These are phyloP conservation scores for Heliconius ismenius DNA, from an alignment of 2,888 invertebrate genomes.

Conservation along the genomic window DNA sequence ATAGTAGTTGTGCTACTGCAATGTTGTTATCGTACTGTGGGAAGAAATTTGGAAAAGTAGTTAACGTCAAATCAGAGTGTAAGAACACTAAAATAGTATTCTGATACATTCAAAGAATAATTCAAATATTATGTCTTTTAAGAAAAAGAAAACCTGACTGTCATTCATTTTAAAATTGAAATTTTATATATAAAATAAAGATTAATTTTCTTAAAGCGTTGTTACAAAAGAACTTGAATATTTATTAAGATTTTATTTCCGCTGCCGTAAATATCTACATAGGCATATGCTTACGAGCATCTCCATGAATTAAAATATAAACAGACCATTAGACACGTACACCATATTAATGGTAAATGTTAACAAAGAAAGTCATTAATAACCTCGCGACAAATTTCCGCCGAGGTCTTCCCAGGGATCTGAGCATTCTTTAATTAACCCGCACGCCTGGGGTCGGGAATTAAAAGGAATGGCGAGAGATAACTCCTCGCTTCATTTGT, in stretches of 20 bases:
- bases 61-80: not conserved
- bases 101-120: not conserved
- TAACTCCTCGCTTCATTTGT: conserved; percentile 66
- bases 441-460: conserved; percentile 61
- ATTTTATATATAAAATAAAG: not conserved
- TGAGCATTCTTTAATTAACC: conserved; percentile 70
- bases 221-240: not conserved
- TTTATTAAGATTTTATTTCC: not conserved
- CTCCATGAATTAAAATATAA: conserved; percentile 7
- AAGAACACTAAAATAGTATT: not conserved
- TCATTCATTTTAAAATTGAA: not conserved
- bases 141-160: not conserved
- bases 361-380: conserved; percentile 49
- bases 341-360: conserved; percentile 24
- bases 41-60: not conserved
- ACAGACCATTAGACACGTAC: conserved; percentile 16
- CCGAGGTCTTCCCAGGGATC: conserved; percentile 55
- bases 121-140: no score
- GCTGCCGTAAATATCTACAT: not conserved
- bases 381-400: conserved; percentile 63
- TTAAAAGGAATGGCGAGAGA: conserved; percentile 71
- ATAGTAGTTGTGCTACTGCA: not conserved
- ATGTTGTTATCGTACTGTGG: no score
- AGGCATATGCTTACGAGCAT: not conserved
- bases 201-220: not conserved